Conservation (phyloP, 2,797 vertebrate species). For the Crypturellus tataupa region DNA sequence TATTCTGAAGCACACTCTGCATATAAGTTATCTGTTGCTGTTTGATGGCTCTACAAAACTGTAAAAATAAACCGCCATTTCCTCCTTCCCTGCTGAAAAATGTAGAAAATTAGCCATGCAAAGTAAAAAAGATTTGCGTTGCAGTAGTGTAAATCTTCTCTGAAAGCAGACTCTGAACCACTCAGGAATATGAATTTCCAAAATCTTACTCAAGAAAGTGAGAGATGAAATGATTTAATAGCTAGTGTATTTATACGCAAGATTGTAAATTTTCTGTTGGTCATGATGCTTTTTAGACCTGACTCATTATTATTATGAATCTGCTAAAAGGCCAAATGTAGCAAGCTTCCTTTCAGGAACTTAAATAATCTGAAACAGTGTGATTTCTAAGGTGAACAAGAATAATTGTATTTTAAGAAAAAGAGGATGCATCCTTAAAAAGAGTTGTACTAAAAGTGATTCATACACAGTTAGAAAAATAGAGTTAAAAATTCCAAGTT, state of each 20-base stretch:
- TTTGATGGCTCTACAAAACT: conserved; percentile 44
- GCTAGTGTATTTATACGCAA: background rate
- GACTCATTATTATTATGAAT: background rate
- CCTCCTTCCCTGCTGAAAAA: conserved; percentile 36
- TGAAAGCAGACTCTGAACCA: conserved; percentile 7
- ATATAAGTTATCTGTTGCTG: conserved; percentile 44
- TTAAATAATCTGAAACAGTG: background rate
- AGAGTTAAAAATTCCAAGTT: background rate
- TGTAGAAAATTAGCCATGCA: conserved; percentile 40
- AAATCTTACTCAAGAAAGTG: background rate
- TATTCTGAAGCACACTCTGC: conserved; percentile 1
- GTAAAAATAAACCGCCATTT: conserved; percentile 23
- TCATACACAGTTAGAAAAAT: background rate
- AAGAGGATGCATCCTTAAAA: conserved; percentile 25
- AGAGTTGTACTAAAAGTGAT: background rate
- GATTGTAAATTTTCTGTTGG: background rate
- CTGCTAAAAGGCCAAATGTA: background rate
- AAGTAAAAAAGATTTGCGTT: background rate
- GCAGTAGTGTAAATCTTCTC: conserved; percentile 12
- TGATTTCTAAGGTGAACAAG: background rate
- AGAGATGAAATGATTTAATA: conserved; percentile 18
- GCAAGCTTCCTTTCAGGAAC: background rate
- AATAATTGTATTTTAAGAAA: conserved; percentile 15
- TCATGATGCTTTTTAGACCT: conserved; percentile 2
- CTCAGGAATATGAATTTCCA: conserved; percentile 41